Base-by-base conservation (phyloP, 1,140 invertebrate genomes). In the Neodiprion virginianus region DNA sequence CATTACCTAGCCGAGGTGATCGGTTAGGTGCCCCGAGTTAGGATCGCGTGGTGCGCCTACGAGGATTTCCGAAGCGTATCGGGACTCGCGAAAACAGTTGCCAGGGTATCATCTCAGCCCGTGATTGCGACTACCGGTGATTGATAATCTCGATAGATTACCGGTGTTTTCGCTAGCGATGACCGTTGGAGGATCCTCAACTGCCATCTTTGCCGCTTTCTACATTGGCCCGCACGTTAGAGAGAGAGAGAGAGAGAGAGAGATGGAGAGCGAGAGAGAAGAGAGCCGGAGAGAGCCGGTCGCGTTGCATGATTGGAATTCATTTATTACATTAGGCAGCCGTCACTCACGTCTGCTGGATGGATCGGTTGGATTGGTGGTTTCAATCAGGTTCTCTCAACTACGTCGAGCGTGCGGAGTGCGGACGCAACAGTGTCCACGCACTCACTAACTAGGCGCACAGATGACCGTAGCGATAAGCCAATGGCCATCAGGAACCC, bases 251-350 rank as follows among this genome's bases (percentile, higher is more conserved):
- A 67, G 61, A 66, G 61, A 21, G 61, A 66, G 1, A 66, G 61
- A 21, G 21, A 65, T 12, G 61, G 21, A 21, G 61, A 66, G 7
- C 1, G 61, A 66, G 7, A 66, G 61, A 66, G 61, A 21, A 5
- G 3, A 21, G 67, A 21, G 17, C 9, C 7, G 21, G 67, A 47
- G 67, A 69, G 67, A 69, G 67, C 14, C 40, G 67, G 17, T 23
- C 21, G 75, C 76, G 75, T 61, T 61, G 78, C 78, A 70, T 79
- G 79, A 83, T 83, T 79, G 80, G 81, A 83, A 83, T 83, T 83
- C 82, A 83, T 83, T 83, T 83, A 83, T 83, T 83, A 79, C 82
- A 83, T 83, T 83, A 82, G 78, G 71, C 81, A 74, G 71, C 75
- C 80, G 79, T 83, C 81, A 77, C 78, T 77, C 81, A 79, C 71